A percentile compares a stretch with the other conserved stretches of the same genome.
Conservation (phyloP, 2,113 vertebrate genomes). For the Azemiops feae region DNA sequence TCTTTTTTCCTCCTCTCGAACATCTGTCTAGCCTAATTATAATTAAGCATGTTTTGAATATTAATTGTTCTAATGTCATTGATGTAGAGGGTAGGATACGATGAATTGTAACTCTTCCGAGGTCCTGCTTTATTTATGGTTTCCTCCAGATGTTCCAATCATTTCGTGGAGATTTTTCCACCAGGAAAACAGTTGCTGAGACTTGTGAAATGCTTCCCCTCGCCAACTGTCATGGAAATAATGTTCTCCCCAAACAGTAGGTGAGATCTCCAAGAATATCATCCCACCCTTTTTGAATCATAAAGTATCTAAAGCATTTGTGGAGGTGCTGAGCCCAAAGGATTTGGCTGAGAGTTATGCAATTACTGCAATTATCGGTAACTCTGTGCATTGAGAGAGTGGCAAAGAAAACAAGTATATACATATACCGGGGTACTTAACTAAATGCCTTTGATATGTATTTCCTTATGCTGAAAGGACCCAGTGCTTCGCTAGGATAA, state of each 20-base stretch:
- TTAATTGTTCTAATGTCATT: slow-evolving; percentile 66
- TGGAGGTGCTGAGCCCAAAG: not conserved
- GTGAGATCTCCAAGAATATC: slow-evolving; percentile 19
- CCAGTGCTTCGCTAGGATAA: not conserved
- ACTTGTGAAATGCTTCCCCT: slow-evolving; percentile 53
- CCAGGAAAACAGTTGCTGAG: slow-evolving; percentile 65
- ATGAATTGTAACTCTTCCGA: slow-evolving; percentile 57
- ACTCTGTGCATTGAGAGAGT: not conserved
- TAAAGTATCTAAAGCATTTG: slow-evolving; percentile 31
- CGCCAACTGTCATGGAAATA: slow-evolving; percentile 60
- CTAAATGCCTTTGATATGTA: slow-evolving; percentile 2
- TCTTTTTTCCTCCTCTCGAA: slow-evolving; percentile 46
- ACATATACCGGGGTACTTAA: not conserved
- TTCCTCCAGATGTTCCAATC: slow-evolving; percentile 64
- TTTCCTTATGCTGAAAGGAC: not conserved
- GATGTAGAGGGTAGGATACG: slow-evolving; percentile 58
- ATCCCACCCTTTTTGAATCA: not conserved
- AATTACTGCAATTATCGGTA: slow-evolving; percentile 28
- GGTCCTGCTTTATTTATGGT: slow-evolving; percentile 63
- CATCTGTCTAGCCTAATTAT: slow-evolving; percentile 63
- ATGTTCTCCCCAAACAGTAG: slow-evolving; percentile 50
- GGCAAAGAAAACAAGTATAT: not conserved
- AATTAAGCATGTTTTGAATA: slow-evolving; percentile 66
- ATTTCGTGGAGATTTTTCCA: slow-evolving; percentile 64
- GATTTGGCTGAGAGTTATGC: slow-evolving; percentile 35